Conservation (phyloP, 2,888 invertebrate species). For the Terebella lapidaria region DNA sequence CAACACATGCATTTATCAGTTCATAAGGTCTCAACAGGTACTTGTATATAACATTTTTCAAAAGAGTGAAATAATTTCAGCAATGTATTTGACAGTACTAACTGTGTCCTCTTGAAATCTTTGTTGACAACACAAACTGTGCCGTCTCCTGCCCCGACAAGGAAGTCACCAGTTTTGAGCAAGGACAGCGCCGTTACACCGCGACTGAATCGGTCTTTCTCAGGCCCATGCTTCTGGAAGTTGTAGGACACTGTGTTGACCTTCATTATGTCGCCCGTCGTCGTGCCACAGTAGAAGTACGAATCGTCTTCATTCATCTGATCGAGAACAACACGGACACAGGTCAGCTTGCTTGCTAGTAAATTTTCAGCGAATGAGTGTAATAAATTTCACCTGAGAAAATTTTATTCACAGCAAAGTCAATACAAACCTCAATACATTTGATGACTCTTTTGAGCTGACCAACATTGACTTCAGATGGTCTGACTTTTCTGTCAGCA, state of each 20-base stretch:
- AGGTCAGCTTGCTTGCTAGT: not conserved
- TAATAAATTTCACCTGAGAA: too few relatives aligned
- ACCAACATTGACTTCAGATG: conserved; percentile 71
- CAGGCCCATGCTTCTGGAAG: conserved; percentile 33
- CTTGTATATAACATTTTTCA: too few relatives aligned
- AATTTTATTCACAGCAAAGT: too few relatives aligned
- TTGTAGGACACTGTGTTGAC: conserved; percentile 42
- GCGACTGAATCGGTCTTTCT: conserved; percentile 42
- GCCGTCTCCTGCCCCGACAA: conserved; percentile 84
- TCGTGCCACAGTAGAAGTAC: conserved; percentile 77
- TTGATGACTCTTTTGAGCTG: conserved; percentile 73
- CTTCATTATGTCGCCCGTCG: conserved; percentile 68
- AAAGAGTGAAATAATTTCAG: too few relatives aligned
- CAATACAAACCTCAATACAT: conserved; percentile 61
- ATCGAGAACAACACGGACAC: conserved; percentile 4
- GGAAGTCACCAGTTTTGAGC: conserved; percentile 45
- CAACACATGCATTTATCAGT: too few relatives aligned
- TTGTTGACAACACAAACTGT: conserved; percentile 55
- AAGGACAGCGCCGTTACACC: conserved; percentile 51
- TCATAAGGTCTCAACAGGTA: too few relatives aligned
- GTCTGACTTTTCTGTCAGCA: conserved; percentile 65
- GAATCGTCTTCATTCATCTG: conserved; percentile 67
- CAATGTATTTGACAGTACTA: not conserved
- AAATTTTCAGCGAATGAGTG: not conserved
- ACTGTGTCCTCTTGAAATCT: conserved; percentile 24